Evolutionary conservation across 1,140 invertebrate species (phyloP), one percentile per base, ranked within the genome.

Genomic region (Drosophila insularis): DNA sequence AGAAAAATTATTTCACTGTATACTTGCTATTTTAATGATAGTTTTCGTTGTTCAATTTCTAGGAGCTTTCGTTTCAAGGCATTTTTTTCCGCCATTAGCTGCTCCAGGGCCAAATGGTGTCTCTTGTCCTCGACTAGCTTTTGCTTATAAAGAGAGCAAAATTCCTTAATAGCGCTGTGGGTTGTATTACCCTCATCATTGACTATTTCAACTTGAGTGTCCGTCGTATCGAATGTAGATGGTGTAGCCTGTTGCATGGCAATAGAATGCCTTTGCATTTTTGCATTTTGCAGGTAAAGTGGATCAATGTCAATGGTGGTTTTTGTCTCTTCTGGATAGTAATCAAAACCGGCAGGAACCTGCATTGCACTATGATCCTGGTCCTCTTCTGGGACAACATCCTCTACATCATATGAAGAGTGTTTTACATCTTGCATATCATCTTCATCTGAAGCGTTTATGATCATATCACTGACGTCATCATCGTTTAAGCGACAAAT

Each of bases 371-470:
- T 78, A 13, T 68, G 68, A 43, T 86, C 75, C 27, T 58, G 55
- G 6, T 89, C 79, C 7, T 87, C 80, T 2, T 80, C 77, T 11
- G 84, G 84, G 7, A 89, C 84, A 35, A 87, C 80, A 55, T 86
- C 82, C 37, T 87, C 82, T 43, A 81, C 55, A 14, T 86, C 78
- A 19, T 75, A 89, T 11, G 68, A 71, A 10, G 69, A 63, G 56
- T 71, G 66, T 7, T 84, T 84, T 1, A 63, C 72, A 1, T 89
- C 80, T 11, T 89, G 80, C 13, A 89, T 53, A 11, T 89, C 82
- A 6, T 89, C 84, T 19, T 87, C 81, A 14, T 82, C 82, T 6
- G 84, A 89, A 6, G 81, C 69, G 63, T 89, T 73, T 56, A 82
- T 69, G 10, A 87, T 89, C 1, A 87, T 73, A 32, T 87, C 84